Percentiles rank a stretch among this genome's conserved stretches.
These are phyloP conservation scores for Alces alces DNA, from an alignment of 2,113 vertebrate genomes.

Conservation along the genomic window DNA sequence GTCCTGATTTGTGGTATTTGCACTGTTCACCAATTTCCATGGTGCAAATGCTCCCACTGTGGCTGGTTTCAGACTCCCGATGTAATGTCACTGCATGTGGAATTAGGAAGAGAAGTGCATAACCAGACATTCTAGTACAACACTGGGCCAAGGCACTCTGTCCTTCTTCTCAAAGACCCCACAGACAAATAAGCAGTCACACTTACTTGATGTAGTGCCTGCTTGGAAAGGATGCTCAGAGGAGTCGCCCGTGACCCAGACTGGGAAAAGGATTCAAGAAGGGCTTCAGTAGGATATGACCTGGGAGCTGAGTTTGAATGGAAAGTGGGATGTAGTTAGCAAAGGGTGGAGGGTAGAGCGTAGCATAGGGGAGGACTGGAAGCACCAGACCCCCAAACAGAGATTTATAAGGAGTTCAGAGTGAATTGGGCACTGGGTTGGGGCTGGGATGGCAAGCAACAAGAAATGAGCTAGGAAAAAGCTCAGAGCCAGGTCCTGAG, in stretches of 20 bases:
- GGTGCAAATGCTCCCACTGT: neutral
- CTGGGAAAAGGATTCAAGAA: neutral
- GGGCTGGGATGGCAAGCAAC: neutral
- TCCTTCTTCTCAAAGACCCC: neutral
- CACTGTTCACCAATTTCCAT: neutral
- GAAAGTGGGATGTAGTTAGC: neutral
- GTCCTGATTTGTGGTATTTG: neutral
- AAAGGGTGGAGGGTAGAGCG: neutral
- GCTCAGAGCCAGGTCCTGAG: neutral
- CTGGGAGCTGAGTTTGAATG: neutral
- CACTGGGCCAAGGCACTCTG: accelerated
- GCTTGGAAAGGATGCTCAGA: neutral
- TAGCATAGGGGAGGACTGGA: neutral
- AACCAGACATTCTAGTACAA: accelerated
- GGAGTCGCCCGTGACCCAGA: neutral
- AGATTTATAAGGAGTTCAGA: neutral
- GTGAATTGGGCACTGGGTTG: neutral
- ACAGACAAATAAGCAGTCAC: neutral
- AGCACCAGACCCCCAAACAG: neutral
- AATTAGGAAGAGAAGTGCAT: neutral
- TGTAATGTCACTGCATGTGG: neutral
- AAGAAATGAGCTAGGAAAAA: neutral
- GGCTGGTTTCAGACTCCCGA: neutral
- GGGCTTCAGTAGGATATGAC: neutral
- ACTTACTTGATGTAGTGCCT: neutral